Percentiles rank a stretch among this genome's conserved stretches.
Conservation (phyloP, 64 coral and sea anemone species). For the Astreopora myriophthalma region DNA sequence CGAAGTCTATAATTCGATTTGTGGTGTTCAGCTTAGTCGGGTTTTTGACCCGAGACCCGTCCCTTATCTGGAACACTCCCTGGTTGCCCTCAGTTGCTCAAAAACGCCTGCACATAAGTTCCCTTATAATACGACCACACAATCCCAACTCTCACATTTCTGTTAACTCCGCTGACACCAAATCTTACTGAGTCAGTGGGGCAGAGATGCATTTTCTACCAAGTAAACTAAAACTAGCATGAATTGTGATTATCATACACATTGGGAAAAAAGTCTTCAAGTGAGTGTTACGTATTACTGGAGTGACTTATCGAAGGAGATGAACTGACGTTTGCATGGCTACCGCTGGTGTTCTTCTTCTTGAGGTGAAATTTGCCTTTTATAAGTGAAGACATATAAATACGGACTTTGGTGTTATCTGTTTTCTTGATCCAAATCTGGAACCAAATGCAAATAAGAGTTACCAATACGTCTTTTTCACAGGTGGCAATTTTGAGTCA, state of each 20-base stretch:
- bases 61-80: too few species aligned
- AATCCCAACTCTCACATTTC: too few species aligned
- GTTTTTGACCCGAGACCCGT: too few species aligned
- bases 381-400: conserved; percentile 79
- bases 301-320: background rate
- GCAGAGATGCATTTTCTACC: background rate
- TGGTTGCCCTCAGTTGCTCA: too few species aligned
- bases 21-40: too few species aligned
- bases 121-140: too few species aligned
- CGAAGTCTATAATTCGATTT: too few species aligned
- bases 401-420: conserved; percentile 90
- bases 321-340: background rate
- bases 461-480: too few species aligned
- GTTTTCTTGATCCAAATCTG: conserved; percentile 95
- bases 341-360: conserved; percentile 73
- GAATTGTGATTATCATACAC: background rate
- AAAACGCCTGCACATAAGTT: too few species aligned
- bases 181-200: too few species aligned
- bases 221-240: background rate
- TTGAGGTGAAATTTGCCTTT: conserved; percentile 93
- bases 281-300: conserved; percentile 1
- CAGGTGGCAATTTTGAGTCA: too few species aligned
- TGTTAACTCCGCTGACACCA: too few species aligned
- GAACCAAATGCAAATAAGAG: background rate
- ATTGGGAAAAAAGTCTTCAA: background rate